These are phyloP conservation scores for Acanthis flammea DNA, from an alignment of 2,797 vertebrate genomes.

Conservation along the genomic window DNA sequence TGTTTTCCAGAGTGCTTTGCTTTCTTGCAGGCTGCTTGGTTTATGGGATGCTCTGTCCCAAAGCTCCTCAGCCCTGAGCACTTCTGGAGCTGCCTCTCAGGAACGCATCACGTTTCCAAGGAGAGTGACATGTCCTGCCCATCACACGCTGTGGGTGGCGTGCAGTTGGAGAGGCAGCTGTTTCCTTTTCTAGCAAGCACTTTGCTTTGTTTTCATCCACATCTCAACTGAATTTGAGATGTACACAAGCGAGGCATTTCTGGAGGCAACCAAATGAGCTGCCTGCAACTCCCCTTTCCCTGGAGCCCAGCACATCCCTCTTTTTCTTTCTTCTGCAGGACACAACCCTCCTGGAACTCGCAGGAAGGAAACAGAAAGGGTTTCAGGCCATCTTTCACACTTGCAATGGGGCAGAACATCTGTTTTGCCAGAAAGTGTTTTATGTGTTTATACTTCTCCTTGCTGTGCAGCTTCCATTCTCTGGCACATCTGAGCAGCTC, in stretches of 20 bases:
- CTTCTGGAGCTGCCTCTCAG: not conserved
- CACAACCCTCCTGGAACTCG: not conserved
- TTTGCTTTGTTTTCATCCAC: not conserved
- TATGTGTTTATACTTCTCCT: not conserved
- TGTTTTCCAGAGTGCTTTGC: not conserved
- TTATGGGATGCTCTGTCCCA: not conserved
- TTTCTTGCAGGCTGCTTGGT: not conserved
- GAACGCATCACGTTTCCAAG: not conserved
- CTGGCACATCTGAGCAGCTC: not conserved
- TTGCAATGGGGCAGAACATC: not conserved
- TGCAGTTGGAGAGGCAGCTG: not conserved
- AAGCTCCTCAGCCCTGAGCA: not conserved
- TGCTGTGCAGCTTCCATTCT: not conserved
- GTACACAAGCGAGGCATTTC: not conserved
- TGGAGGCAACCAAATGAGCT: not conserved
- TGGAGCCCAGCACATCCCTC: not conserved
- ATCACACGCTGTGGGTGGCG: not conserved
- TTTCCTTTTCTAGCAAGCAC: constrained; percentile 5
- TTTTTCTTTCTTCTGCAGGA: not conserved
- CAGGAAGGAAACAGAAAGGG: not conserved
- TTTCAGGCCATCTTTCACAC: not conserved
- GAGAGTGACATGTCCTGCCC: not conserved
- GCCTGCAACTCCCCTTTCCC: not conserved
- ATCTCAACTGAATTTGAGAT: not conserved
- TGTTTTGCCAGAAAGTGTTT: constrained; percentile 2